Evolutionary conservation across 1,140 invertebrate genomes (phyloP), one percentile per base, ranked within the genome.

Genomic region (Grapholita molesta): DNA sequence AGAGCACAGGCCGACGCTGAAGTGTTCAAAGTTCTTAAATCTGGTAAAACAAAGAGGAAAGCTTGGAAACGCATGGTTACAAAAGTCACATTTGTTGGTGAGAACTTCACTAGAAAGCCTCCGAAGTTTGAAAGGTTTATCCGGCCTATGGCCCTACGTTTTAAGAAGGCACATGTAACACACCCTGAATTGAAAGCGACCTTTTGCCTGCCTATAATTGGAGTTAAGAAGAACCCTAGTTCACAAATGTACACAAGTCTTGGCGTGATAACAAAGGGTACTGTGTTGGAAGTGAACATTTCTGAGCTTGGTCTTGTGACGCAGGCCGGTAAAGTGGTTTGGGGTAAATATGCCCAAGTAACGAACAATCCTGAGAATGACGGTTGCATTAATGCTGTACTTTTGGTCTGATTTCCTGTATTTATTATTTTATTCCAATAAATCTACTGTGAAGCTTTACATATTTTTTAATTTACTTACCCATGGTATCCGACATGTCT

Each of bases 331-430:
- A 99, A 99, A 95, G 98, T 99, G 71, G 97, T 99, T 1, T 99
- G 99, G 99, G 99, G 99, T 74, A 99, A 99, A 94, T 99, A 99
- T 93, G 99, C 99, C 0, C 99, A 99, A 92, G 98, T 99, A 12
- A 99, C 99, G 0, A 99, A 99, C 89, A 98, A 99, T 93, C 99
- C 99, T 6, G 99, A 99, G 91, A 99, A 99, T 93, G 99, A 99
- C 95, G 99, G 99, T 28, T 99, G 99, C 88, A 99, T 99, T 57
- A 99, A 99, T 95, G 98, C 99, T 88, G 97, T 99, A 70, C 93
- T 99, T 57, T 94, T 99, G 83, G 97, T 99, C 75, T 99, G 95
- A 96, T 75, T 80, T 80, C 69, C 71, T 79, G 66, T 76, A 75
- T 68, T 72, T 68, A 65, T 73, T 77, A 74, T 78, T 61, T 69